These are phyloP conservation scores for Aeoliscus strigatus DNA, from an alignment of 2,797 vertebrate species.

Conservation along the genomic window DNA sequence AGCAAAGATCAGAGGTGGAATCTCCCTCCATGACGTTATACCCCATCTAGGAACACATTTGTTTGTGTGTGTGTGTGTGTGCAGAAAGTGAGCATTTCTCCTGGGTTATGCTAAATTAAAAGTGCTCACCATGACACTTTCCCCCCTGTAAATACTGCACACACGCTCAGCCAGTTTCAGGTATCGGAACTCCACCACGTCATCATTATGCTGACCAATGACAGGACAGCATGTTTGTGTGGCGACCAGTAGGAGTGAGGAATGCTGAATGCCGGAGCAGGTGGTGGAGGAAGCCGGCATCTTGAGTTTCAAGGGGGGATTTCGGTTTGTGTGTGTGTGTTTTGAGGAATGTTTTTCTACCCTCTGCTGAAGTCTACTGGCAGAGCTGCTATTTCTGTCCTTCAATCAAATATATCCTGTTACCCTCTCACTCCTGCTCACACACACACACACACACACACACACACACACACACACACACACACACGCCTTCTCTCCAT, in stretches of 20 bases:
- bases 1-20: too few relatives aligned
- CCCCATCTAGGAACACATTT: too few relatives aligned
- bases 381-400: conserved; percentile 53
- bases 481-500: too few relatives aligned
- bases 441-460: conserved; percentile 9
- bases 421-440: too few relatives aligned
- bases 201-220: conserved; percentile 33
- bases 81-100: too few relatives aligned
- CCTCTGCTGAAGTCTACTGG: conserved; percentile 24
- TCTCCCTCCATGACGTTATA: too few relatives aligned
- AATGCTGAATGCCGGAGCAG: conserved; percentile 37
- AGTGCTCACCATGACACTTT: conserved; percentile 37
- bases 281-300: conserved; percentile 31
- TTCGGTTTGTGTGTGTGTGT: conserved; percentile 20
- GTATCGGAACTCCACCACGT: conserved; percentile 5
- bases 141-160: conserved; percentile 33
- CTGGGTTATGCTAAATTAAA: conserved; percentile 30
- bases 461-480: not conserved
- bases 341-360: conserved; percentile 3
- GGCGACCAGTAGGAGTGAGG: too few relatives aligned
- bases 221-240: conserved; percentile 9
- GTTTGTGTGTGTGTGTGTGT: too few relatives aligned
- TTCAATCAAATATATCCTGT: conserved; percentile 52
- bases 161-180: conserved; percentile 21
- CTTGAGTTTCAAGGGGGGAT: conserved; percentile 51